Evolutionary conservation across 2,888 invertebrate species (phyloP).

Genomic region (Sceliomorpha sp.): DNA sequence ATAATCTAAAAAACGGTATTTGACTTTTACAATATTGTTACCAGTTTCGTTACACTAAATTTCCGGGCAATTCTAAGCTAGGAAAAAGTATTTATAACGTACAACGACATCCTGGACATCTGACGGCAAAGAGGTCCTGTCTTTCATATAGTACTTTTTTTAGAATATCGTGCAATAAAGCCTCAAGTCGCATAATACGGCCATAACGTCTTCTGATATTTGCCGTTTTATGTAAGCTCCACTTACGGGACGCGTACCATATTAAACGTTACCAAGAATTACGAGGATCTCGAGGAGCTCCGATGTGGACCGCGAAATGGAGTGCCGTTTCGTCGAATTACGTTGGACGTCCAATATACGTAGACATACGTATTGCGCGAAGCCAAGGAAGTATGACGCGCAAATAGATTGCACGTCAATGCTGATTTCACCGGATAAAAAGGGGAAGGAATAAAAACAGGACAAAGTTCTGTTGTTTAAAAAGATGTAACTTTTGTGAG

Average conservation of each 20-base stretch:
- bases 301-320: conserved; percentile 54
- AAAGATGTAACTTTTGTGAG: too few relatives aligned
- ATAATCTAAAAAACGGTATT: too few relatives aligned
- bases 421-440: too few relatives aligned
- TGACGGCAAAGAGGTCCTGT: conserved; percentile 64
- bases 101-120: conserved; percentile 72
- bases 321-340: conserved; percentile 53
- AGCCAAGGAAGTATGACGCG: conserved; percentile 23
- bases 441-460: too few relatives aligned
- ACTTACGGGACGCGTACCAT: conserved; percentile 67
- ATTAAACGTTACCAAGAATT: conserved; percentile 75
- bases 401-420: conserved; percentile 19
- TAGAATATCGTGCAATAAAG: conserved; percentile 71
- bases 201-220: conserved; percentile 76
- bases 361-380: conserved; percentile 9
- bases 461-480: too few relatives aligned
- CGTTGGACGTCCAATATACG: conserved; percentile 13
- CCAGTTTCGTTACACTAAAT: too few relatives aligned
- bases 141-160: conserved; percentile 50
- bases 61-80: too few relatives aligned
- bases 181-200: conserved; percentile 71
- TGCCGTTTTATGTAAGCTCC: conserved; percentile 75
- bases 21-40: too few relatives aligned
- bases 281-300: conserved; percentile 60
- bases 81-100: conserved; percentile 54